Conservation (phyloP, 2,113 vertebrate species). For the Chauna torquata region DNA sequence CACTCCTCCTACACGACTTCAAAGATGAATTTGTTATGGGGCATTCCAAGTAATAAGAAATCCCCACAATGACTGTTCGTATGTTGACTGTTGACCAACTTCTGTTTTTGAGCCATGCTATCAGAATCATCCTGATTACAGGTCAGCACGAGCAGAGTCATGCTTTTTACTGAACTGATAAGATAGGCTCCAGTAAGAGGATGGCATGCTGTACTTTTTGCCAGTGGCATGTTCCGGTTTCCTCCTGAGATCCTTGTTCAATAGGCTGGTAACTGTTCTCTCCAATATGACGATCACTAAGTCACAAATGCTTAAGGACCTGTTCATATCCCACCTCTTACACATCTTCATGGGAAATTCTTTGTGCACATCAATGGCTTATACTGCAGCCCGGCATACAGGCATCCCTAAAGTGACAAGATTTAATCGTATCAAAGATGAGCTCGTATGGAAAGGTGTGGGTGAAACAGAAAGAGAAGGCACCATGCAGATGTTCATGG, state of each 20-base stretch:
- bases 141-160: background rate
- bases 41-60: background rate
- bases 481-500: background rate
- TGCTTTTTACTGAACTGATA: background rate
- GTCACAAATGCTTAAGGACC: rapidly evolving
- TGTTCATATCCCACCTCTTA: background rate
- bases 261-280: background rate
- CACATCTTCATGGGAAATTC: background rate
- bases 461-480: background rate
- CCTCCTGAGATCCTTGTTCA: background rate
- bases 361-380: background rate
- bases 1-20: background rate
- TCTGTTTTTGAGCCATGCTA: background rate
- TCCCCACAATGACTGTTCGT: too few species aligned
- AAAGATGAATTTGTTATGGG: background rate
- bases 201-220: background rate
- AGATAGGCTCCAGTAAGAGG: background rate
- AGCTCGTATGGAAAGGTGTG: background rate
- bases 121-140: background rate
- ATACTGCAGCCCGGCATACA: background rate
- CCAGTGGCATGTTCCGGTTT: background rate
- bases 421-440: background rate
- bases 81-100: too few species aligned
- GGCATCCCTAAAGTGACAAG: background rate
- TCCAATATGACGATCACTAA: background rate